Evolutionary conservation across 2,888 invertebrate species (phyloP), one percentile per base, ranked within the genome.

Genomic region (Myopa tessellatipennis): DNA sequence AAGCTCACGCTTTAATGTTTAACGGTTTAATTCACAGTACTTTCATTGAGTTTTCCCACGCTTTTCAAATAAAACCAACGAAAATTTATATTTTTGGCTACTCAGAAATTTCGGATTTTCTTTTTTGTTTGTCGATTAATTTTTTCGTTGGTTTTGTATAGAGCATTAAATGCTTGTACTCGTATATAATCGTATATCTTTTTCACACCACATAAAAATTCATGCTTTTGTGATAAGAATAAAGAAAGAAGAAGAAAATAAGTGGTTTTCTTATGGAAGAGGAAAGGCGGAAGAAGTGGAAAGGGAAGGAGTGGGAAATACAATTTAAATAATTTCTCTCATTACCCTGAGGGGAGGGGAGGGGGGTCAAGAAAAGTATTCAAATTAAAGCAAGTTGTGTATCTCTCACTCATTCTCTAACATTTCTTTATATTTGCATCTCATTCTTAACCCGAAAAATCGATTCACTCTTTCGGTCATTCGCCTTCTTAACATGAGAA

Each of bases 11-110:
- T 55, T 55, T 55, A 65, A 65, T 65, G 65, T 16, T 38, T 65
- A 65, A 38, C 65, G 65, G 65, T 65, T 65, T 65, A 4, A 8
- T 26, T 26, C 12, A 34, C 6, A 26, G 63, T 18, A 34, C 4
- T 65, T 14, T 65, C 38, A 65, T 78, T 83, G 73, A 40, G 61
- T 84, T 83, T 85, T 85, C 84, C 83, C 84, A 85, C 84, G 84
- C 84, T 84, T 84, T 84, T 5, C 3, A 36, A 61, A 65, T 4
- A 36, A 26, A n/a, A 63, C 34, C 8, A 18, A 26, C 26, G 2
- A 61, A 65, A 65, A 38, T 36, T 38, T 34, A 65, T 10, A 5
- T 8, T 55, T 65, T 16, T 7, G 36, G 65, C 16, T 38, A 65
- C 4, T 65, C 34, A 7, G 16, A 38, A 65, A 38, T 38, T 65